These are phyloP conservation scores for Sitophilus oryzae DNA, from an alignment of 1,140 invertebrate genomes.

Conservation along the genomic window DNA sequence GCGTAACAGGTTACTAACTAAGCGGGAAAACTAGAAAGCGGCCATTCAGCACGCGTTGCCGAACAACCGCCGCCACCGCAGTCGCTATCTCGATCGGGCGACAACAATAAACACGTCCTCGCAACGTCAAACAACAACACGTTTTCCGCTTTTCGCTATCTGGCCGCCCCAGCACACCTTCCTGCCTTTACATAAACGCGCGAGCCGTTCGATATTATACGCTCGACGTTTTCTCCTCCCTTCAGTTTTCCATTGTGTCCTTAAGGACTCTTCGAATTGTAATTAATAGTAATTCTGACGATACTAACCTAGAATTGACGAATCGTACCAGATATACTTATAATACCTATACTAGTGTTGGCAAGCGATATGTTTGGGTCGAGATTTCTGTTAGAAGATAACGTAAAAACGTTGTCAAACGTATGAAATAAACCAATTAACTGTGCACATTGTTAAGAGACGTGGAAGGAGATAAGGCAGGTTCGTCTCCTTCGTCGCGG, in stretches of 20 bases:
- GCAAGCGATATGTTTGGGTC: no score
- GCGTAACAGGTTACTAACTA: neutral
- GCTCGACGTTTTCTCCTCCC: neutral
- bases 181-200: neutral
- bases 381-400: no score
- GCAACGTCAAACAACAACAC: neutral
- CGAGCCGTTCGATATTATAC: neutral
- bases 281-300: neutral
- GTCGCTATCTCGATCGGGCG: neutral
- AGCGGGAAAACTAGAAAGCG: neutral
- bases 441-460: no score
- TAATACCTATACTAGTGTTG: no score
- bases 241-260: neutral
- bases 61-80: neutral
- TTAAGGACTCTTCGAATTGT: neutral
- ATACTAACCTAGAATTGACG: neutral
- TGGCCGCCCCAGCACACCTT: neutral
- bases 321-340: no score
- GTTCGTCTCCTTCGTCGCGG: no score
- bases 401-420: no score
- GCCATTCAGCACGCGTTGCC: neutral
- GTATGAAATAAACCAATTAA: no score
- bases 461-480: no score
- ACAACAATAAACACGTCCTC: neutral
- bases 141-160: neutral